These are phyloP conservation scores for Lanistes nyassanus DNA, from an alignment of 1,140 invertebrate genomes.

Conservation along the genomic window DNA sequence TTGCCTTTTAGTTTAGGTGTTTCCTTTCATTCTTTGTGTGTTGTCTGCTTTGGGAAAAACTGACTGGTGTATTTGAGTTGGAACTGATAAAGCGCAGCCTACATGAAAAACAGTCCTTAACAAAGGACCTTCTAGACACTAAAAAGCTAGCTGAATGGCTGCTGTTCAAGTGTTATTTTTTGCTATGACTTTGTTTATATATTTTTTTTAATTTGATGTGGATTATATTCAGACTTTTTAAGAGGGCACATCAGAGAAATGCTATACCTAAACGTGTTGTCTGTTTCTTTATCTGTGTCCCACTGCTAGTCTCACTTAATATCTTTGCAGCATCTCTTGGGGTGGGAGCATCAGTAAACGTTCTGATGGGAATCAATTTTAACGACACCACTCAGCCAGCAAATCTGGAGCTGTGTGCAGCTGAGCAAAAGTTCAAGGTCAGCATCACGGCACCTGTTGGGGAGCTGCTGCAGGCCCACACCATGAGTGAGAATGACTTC, in stretches of 20 bases:
- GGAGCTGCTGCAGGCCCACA: slow-evolving; percentile 86
- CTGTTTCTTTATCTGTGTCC: background rate
- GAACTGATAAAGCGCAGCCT: too few relatives aligned
- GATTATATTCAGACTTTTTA: too few relatives aligned
- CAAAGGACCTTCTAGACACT: too few relatives aligned
- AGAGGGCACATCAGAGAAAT: too few relatives aligned
- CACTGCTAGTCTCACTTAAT: background rate
- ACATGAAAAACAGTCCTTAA: too few relatives aligned
- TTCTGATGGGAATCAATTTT: slow-evolving; percentile 88
- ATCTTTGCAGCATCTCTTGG: slow-evolving; percentile 67
- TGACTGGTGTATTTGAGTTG: too few relatives aligned
- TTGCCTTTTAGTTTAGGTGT: background rate
- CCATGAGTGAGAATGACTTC: slow-evolving; percentile 82
- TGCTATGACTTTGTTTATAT: too few relatives aligned
- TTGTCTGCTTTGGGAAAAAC: background rate
- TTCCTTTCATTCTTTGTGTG: background rate
- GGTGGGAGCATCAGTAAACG: slow-evolving; percentile 62
- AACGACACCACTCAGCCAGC: slow-evolving; percentile 92
- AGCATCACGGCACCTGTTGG: slow-evolving; percentile 86
- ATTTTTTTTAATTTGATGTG: too few relatives aligned
- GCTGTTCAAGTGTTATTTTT: too few relatives aligned
- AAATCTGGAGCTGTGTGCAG: slow-evolving; percentile 79
- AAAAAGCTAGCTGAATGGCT: too few relatives aligned
- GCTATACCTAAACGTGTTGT: too few relatives aligned
- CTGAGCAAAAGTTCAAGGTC: slow-evolving; percentile 71